A percentile compares a stretch with the other conserved stretches of the same genome.
These are phyloP conservation scores for Autographa pulchrina DNA, from an alignment of 2,888 invertebrate species.

Conservation along the genomic window DNA sequence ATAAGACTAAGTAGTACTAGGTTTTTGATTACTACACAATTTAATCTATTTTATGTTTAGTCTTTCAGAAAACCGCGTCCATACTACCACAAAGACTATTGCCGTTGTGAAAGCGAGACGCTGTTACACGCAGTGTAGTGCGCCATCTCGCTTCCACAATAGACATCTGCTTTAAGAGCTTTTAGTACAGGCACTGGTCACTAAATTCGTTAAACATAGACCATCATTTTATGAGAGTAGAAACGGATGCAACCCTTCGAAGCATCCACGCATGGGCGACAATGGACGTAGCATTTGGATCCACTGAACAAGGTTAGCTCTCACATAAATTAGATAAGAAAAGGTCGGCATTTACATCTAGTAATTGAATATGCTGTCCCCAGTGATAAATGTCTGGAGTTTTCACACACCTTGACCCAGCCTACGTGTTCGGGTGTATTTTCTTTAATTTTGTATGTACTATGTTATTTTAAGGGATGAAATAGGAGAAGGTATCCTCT, in stretches of 20 bases:
- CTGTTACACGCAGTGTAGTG: too few relatives aligned
- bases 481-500: too few relatives aligned
- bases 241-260: neutral
- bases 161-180: too few relatives aligned
- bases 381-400: conserved; percentile 3
- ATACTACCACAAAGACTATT: too few relatives aligned
- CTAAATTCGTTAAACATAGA: neutral
- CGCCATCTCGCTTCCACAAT: too few relatives aligned
- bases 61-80: too few relatives aligned
- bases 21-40: too few relatives aligned
- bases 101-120: too few relatives aligned
- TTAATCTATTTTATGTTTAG: too few relatives aligned
- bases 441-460: neutral
- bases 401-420: neutral
- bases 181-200: too few relatives aligned
- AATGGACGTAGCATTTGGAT: neutral
- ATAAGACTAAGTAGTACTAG: too few relatives aligned
- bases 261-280: neutral
- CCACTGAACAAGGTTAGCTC: conserved; percentile 14
- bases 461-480: neutral
- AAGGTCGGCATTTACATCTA: conserved; percentile 58
- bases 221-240: neutral
- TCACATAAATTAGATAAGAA: conserved; percentile 51
- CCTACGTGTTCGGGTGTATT: neutral
- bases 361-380: conserved; percentile 57